These are phyloP conservation scores for Neomonachus schauinslandi DNA, from an alignment of 2,113 vertebrate species.

Conservation along the genomic window DNA sequence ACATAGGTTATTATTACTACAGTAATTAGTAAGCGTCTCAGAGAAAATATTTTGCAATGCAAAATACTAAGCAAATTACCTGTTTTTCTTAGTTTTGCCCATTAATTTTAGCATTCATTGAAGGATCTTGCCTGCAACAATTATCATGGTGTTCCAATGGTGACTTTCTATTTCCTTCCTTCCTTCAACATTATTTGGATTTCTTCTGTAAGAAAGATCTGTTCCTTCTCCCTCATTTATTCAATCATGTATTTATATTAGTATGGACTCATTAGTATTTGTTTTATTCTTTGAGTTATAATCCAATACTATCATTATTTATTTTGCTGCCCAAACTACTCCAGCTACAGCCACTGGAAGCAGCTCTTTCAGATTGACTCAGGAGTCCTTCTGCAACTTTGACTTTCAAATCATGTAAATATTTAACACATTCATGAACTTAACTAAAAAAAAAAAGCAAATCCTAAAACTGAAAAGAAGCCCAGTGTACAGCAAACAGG, in stretches of 20 bases:
- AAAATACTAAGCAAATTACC: background rate
- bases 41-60: background rate
- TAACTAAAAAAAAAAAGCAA: constrained; percentile 37
- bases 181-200: background rate
- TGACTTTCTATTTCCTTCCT: background rate
- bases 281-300: background rate
- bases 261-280: background rate
- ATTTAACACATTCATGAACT: background rate
- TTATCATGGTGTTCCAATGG: background rate
- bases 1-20: background rate
- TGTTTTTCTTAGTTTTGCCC: background rate
- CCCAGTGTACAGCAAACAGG: background rate
- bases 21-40: background rate
- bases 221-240: background rate
- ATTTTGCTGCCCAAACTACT: background rate
- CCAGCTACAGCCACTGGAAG: background rate
- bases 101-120: background rate
- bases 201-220: constrained; percentile 12
- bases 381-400: background rate
- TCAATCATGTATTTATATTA: background rate
- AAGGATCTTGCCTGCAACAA: background rate
- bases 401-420: background rate
- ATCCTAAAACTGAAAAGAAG: constrained; percentile 10
- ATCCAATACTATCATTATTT: background rate
- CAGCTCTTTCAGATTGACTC: background rate